Evolutionary conservation across 2,797 vertebrate species (phyloP).

Genomic region (Benthosema pterotum): DNA sequence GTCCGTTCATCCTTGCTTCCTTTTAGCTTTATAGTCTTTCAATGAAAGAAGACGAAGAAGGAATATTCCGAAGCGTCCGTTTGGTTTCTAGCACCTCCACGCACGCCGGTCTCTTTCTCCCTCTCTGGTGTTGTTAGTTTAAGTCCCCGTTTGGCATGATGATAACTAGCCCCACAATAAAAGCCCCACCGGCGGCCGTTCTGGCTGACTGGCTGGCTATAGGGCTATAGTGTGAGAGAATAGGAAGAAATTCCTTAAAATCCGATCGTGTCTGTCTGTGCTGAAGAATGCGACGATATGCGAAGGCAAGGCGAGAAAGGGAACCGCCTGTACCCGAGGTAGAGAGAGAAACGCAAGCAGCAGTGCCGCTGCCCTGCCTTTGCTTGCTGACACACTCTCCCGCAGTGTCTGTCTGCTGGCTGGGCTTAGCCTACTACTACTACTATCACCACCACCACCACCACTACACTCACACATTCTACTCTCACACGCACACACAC

Average conservation of each 20-base stretch:
- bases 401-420: constrained; percentile 60
- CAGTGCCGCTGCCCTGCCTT: constrained; percentile 51
- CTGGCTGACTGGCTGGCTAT: too few relatives aligned
- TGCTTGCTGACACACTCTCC: constrained; percentile 66
- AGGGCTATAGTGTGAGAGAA: too few relatives aligned
- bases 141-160: constrained; percentile 64
- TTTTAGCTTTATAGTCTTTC: constrained; percentile 63
- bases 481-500: constrained; percentile 31
- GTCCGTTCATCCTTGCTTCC: constrained; percentile 81
- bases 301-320: neutral
- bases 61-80: too few relatives aligned
- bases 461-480: too few relatives aligned
- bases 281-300: too few relatives aligned
- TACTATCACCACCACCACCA: too few relatives aligned
- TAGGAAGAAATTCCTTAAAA: too few relatives aligned
- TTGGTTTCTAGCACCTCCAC: constrained; percentile 12
- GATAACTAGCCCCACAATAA: constrained; percentile 1
- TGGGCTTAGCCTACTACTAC: constrained; percentile 18
- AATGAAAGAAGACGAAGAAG: too few relatives aligned
- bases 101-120: constrained; percentile 65
- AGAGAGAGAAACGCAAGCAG: constrained; percentile 65
- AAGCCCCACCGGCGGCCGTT: too few relatives aligned
- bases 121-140: constrained; percentile 40
- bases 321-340: constrained; percentile 61
- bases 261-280: too few relatives aligned